Evolutionary conservation across 2,888 invertebrate species (phyloP), one percentile per base, ranked within the genome.

Genomic region (Drosophila setosimentum): DNA sequence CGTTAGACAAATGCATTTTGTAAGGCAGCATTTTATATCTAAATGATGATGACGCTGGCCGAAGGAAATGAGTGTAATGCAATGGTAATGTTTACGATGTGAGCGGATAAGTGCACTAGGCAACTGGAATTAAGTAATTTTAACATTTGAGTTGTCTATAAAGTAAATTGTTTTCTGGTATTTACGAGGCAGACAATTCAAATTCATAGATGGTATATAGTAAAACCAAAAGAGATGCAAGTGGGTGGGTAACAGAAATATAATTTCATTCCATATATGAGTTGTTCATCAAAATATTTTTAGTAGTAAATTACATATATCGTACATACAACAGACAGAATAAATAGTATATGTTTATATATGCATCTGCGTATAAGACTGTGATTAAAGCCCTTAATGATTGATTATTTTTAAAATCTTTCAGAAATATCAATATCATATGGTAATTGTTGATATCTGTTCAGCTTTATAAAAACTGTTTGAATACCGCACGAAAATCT

Each of bases 1-100:
- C 65, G 57, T 60, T 59, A 55, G 37, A 51, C 30, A 66, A 62
- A 59, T 48, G 62, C 54, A 68, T 65, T 71, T 66, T 61, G 42
- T 51, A 24, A 5, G 37, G 21, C 37, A 58, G 29, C 37, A 16
- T 24, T 49, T 54, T 62, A 32, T 33, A 66, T 65, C 66, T 66
- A 45, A 69, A 64, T 61, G 57, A 55, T 55, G 70, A 50, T 63
- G 63, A 62, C 42, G 57, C 35, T 48, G 57, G 40, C 29, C 27
- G 21, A 1, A 8, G 13, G 8, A n/a, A 58, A 37, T 35, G 35
- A 13, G 8, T 68, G 37, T 21, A 40, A 42, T 67, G 45, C 13
- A 45, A 24, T 45, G 13, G 7, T n/a, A 50, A 37, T 37, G n/a
- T 40, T 32, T 40, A 42, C 7, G 2, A 42, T 42, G 21, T 30